phyloP scores from a whole-genome alignment of 1,140 invertebrate genomes.

The Cyclina sinensis region DNA sequence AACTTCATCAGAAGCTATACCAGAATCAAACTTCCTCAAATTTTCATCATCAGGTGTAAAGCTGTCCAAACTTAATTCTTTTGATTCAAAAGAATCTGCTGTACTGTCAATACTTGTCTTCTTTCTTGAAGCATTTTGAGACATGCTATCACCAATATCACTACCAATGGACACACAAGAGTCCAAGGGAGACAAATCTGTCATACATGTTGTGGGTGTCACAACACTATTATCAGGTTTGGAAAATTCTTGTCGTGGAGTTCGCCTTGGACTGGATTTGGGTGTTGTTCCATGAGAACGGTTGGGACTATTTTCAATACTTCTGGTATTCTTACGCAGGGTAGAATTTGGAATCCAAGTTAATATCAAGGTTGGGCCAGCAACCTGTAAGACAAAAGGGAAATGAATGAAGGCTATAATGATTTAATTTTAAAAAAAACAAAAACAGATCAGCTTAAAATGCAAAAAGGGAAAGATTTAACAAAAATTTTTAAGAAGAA shows the following conservation, averaged over 20 bases:
- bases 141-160: conserved; percentile 64
- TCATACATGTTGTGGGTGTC: conserved; percentile 75
- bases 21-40: conserved; percentile 80
- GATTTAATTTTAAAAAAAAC: too few species aligned
- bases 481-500: too few species aligned
- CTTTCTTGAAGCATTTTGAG: neutral
- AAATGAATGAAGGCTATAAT: too few species aligned
- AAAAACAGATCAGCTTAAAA: too few species aligned
- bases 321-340: conserved; percentile 94
- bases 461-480: too few species aligned
- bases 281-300: conserved; percentile 75
- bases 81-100: conserved; percentile 64
- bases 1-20: conserved; percentile 74
- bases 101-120: conserved; percentile 23
- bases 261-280: conserved; percentile 81
- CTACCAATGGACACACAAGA: conserved; percentile 73
- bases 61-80: conserved; percentile 73
- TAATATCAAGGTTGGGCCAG: conserved; percentile 93
- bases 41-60: conserved; percentile 76
- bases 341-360: conserved; percentile 98
- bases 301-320: conserved; percentile 89
- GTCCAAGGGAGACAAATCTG: conserved; percentile 68
- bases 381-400: conserved; percentile 80
- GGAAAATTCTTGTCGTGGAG: conserved; percentile 83
- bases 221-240: conserved; percentile 71